phyloP scores from a whole-genome alignment of 2,113 vertebrate genomes.

The Notechis scutatus region DNA sequence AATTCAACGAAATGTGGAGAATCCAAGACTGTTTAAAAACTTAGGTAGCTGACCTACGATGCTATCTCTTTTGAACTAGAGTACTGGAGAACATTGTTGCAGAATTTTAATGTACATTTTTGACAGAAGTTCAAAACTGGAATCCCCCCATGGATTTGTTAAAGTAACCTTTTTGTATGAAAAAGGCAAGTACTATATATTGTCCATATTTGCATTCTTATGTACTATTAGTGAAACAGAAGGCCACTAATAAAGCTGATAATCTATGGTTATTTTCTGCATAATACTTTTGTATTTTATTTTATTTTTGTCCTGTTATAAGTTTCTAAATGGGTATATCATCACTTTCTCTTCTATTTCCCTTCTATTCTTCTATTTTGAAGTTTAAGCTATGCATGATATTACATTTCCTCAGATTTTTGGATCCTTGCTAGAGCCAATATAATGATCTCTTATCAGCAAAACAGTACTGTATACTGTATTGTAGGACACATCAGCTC shows the following conservation, averaged over 20 bases:
- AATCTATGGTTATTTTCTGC: not conserved
- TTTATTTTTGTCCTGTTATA: not conserved
- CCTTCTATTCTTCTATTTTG: not conserved
- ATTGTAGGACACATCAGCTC: not conserved
- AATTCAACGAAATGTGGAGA: not conserved
- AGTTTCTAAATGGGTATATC: not conserved
- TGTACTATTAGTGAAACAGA: not conserved
- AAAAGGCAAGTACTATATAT: not conserved
- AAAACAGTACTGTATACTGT: not conserved
- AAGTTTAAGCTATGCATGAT: not conserved
- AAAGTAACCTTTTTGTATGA: not conserved
- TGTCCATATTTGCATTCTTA: not conserved
- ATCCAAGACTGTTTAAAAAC: not conserved
- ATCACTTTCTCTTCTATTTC: not conserved
- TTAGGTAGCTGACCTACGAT: not conserved
- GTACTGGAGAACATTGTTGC: not conserved
- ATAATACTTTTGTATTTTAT: no score
- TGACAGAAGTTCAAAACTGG: not conserved
- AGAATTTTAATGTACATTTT: not conserved
- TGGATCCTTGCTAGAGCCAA: not conserved
- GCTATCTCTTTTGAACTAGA: not conserved
- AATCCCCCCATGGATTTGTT: not conserved
- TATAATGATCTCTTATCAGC: not conserved
- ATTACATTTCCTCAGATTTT: conserved; percentile 2
- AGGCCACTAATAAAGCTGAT: not conserved